A percentile compares a stretch with the other conserved stretches of the same genome.
Conservation (phyloP, 2,113 vertebrate genomes). For the Neolamprologus hecqui region DNA sequence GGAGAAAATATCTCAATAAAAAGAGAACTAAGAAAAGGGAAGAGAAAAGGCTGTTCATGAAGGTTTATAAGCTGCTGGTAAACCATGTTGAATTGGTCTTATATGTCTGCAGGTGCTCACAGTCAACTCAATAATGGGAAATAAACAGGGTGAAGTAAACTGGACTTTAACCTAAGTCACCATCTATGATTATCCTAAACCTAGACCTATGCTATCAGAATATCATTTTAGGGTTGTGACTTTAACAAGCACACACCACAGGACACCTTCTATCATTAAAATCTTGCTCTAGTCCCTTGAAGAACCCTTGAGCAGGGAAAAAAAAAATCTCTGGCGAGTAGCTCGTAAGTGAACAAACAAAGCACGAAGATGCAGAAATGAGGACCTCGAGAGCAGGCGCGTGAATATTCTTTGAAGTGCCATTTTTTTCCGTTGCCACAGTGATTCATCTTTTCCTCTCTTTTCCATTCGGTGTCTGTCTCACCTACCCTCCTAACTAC, state of each 20-base stretch:
- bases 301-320: not conserved
- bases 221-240: not conserved
- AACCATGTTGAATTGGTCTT: not conserved
- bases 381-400: not conserved
- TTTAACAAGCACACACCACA: not conserved
- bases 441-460: not conserved
- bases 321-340: not conserved
- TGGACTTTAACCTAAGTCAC: not conserved
- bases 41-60: not conserved
- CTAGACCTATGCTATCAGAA: not conserved
- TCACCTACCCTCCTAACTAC: not conserved
- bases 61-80: not conserved
- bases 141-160: not conserved
- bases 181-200: not conserved
- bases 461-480: not conserved
- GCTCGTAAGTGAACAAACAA: not conserved
- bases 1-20: not conserved
- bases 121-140: not conserved
- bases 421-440: not conserved
- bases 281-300: not conserved
- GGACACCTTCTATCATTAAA: not conserved
- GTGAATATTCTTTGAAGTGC: not conserved
- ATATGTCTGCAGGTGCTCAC: not conserved
- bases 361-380: not conserved
- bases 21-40: not conserved